phyloP scores from a whole-genome alignment of 2,113 vertebrate species.

The Cavia porcellus region DNA sequence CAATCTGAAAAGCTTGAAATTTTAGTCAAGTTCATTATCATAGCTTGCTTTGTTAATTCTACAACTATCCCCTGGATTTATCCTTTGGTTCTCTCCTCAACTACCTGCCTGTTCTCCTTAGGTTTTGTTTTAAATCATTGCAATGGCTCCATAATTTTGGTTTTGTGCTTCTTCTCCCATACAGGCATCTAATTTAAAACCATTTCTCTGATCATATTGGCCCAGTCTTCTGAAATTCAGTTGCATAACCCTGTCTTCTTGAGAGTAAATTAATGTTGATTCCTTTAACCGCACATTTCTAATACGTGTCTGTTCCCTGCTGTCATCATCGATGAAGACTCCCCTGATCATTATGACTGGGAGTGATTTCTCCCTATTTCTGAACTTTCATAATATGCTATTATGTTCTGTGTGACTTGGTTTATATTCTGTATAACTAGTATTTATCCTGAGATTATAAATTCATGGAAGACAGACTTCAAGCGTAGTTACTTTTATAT shows the following conservation, averaged over 20 bases:
- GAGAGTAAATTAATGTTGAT: neutral
- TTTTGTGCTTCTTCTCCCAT: neutral
- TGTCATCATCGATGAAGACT: neutral
- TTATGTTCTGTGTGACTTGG: neutral
- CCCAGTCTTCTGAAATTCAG: neutral
- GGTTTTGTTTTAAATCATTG: neutral
- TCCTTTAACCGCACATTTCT: neutral
- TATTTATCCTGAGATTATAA: neutral
- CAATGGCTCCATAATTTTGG: neutral
- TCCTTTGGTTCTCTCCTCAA: neutral
- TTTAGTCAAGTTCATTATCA: neutral
- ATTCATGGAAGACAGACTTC: neutral
- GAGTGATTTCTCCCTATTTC: neutral
- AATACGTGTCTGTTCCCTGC: neutral
- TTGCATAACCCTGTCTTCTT: neutral
- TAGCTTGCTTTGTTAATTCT: neutral
- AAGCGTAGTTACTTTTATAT: neutral
- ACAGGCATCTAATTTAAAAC: slow-evolving; percentile 22
- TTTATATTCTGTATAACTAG: slow-evolving; percentile 11
- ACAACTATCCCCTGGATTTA: neutral
- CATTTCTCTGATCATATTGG: neutral
- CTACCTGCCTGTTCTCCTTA: neutral
- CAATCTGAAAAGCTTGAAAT: neutral
- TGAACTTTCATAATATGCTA: neutral
- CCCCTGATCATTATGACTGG: neutral